Conservation (phyloP, 2,113 vertebrate genomes). For the Otocyon megalotis region DNA sequence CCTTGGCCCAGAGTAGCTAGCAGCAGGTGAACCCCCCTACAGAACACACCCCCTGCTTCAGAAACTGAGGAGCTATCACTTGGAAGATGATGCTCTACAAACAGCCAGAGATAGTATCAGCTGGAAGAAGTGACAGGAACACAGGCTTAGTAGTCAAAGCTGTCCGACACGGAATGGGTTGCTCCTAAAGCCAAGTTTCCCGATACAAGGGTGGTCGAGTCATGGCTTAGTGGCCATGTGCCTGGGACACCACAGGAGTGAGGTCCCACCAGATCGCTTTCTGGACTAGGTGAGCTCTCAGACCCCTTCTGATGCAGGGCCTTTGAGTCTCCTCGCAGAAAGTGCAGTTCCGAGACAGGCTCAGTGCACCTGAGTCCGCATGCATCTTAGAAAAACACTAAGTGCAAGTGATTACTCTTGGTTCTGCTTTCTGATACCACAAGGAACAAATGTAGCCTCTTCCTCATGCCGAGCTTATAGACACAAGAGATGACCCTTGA, state of each 20-base stretch:
- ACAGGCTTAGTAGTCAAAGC: neutral
- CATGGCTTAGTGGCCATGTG: neutral
- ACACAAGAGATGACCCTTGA: neutral
- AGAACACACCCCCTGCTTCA: neutral
- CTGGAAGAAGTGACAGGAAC: neutral
- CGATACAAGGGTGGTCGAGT: neutral
- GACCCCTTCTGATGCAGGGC: neutral
- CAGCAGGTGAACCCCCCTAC: fast-evolving
- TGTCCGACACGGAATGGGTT: fast-evolving
- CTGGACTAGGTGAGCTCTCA: neutral
- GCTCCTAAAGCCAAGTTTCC: neutral
- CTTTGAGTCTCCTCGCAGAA: neutral
- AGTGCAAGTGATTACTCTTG: neutral
- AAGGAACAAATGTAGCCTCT: neutral
- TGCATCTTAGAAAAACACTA: neutral
- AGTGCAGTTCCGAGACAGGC: neutral
- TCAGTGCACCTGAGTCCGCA: neutral
- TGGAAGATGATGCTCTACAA: neutral
- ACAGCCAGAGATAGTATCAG: neutral
- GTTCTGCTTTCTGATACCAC: neutral
- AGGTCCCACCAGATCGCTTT: neutral
- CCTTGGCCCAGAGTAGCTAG: neutral
- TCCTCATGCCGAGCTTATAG: neutral
- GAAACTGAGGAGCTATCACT: neutral
- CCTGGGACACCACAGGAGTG: neutral